These are phyloP conservation scores for Stratiomys singularior DNA, from an alignment of 2,888 invertebrate species.

Conservation along the genomic window DNA sequence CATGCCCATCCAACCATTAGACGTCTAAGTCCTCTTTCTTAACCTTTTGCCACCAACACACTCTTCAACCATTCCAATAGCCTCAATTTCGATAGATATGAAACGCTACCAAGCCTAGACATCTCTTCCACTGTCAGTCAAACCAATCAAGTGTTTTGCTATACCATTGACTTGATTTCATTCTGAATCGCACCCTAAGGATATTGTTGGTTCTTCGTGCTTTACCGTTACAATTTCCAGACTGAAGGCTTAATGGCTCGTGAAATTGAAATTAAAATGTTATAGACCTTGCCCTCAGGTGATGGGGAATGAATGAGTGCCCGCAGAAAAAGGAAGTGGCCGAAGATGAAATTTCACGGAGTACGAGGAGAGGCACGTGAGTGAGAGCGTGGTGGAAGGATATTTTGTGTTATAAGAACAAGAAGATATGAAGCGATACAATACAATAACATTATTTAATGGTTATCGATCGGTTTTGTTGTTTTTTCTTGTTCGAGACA, in stretches of 20 bases:
- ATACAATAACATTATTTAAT: conserved; percentile 43
- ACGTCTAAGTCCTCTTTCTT: background rate
- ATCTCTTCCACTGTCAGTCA: conserved; percentile 8
- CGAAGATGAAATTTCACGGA: background rate
- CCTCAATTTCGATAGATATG: background rate
- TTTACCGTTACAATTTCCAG: conserved; percentile 38
- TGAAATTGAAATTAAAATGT: conserved; percentile 49
- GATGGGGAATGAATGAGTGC: conserved; percentile 6
- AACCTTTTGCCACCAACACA: background rate
- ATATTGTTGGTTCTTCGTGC: conserved; percentile 10
- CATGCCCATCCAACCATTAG: background rate
- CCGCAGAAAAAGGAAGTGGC: background rate
- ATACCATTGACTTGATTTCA: conserved; percentile 33
- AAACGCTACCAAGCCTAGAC: too few species aligned
- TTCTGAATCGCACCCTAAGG: conserved; percentile 35
- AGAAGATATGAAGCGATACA: background rate
- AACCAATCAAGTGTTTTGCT: conserved; percentile 35
- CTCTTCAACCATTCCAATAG: background rate
- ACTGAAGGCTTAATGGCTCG: conserved; percentile 45
- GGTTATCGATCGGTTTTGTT: conserved; percentile 41
- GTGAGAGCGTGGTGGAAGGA: too few species aligned
- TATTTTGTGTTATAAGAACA: background rate
- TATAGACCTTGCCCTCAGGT: conserved; percentile 44
- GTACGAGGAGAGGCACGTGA: background rate
- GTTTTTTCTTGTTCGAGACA: background rate